Percentiles rank a stretch among this genome's conserved stretches.
Evolutionary conservation across 2,888 invertebrate species (phyloP).

Genomic region (Ormyrus rosae): DNA sequence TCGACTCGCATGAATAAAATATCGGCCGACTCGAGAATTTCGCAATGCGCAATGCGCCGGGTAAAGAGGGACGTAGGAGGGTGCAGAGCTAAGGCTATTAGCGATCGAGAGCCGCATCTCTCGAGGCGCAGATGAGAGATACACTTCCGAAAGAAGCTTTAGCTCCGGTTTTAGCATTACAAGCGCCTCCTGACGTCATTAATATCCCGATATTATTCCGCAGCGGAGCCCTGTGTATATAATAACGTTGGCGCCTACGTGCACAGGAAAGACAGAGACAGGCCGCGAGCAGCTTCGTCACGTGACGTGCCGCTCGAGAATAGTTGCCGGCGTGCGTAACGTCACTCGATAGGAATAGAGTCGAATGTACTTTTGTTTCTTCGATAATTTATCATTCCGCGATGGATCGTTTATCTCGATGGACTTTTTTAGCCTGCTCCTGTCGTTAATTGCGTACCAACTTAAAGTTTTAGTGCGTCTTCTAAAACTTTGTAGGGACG

Average conservation of each 20-base stretch:
- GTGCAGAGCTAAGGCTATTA: neutral
- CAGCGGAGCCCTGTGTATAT: conserved; percentile 10
- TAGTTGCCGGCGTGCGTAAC: conserved; percentile 11
- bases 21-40: conserved; percentile 10
- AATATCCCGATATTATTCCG: conserved; percentile 51
- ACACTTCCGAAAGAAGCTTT: conserved; percentile 36
- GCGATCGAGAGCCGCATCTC: neutral
- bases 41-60: neutral
- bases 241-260: conserved; percentile 48
- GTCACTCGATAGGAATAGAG: conserved; percentile 1
- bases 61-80: neutral
- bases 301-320: conserved; percentile 21
- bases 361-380: conserved; percentile 5
- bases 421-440: too few relatives aligned
- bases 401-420: too few relatives aligned
- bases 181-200: conserved; percentile 44
- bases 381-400: neutral
- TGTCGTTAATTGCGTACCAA: too few relatives aligned
- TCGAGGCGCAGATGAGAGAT: conserved; percentile 3
- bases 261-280: conserved; percentile 45
- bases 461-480: too few relatives aligned
- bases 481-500: too few relatives aligned
- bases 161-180: conserved; percentile 31
- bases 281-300: neutral
- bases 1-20: conserved; percentile 23